Base-by-base conservation (phyloP, 2,113 vertebrate species). In the Leucoraja erinaceus region DNA sequence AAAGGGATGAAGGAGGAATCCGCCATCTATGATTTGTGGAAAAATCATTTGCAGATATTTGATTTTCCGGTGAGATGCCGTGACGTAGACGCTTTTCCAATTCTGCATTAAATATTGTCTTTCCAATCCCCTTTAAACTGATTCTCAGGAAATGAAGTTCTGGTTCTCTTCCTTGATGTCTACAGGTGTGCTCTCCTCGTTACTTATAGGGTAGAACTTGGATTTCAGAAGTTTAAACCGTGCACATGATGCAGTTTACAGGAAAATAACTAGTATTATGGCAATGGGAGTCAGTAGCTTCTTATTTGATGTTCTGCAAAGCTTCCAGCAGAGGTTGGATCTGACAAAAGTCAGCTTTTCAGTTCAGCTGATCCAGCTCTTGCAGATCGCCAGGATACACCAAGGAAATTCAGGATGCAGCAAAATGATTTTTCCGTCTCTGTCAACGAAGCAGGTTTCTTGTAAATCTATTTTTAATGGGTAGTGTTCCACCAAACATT, bases 261-360 rank as follows among this genome's bases (percentile, higher is more conserved):
- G n/a, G 16, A 54, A 14, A 68, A 8, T 54, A 66, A 20, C 31
- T 10, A 22, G 61, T 61, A 28, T 33, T 61, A 33, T 93, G 76
- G 56, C 10, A 75, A 28, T 63, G 4, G 1, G 93, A 84, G 56
- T 78, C 56, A 14, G 33, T 91, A 25, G 47, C 10, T 0, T 47
- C 31, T 14, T 7, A 11, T 0, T 54, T 33, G 33, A 72, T 10
- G 4, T 9, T 54, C 90, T 91, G 90, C 38, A 91, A 22, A 91
- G 68, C 66, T 38, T 91, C 66, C 90, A 84, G 76, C 76, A 93
- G 75, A 81, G 93, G 93, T 59, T 84, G n/a, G 54, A 93, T 93
- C 76, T 93, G 93, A 56, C 38, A 93, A 84, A 93, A 93, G 70
- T 93, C 93, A 33, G 75, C 93, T 16, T 93, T 76, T 78, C 93